Percentiles rank a stretch among this genome's conserved stretches.
Conservation (phyloP, 2,113 vertebrate species). For the Trematocara marginatum region DNA sequence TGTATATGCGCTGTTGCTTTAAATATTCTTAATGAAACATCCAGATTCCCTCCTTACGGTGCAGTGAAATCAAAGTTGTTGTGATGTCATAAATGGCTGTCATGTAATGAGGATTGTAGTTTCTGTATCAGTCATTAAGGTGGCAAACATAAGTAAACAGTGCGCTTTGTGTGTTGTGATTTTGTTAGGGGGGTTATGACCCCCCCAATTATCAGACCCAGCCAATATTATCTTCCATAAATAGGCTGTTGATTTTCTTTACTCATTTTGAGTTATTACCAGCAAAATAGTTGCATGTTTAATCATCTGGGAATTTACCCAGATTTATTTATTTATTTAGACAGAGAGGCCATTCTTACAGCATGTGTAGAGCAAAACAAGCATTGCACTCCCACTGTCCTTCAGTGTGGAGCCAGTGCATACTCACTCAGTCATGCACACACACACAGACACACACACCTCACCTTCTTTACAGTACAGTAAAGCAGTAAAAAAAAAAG, state of each 20-base stretch:
- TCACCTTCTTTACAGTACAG: constrained; percentile 13
- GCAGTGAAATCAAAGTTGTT: neutral
- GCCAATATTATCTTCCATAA: neutral
- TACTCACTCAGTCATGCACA: neutral
- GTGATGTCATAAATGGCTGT: neutral
- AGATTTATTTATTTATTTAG: neutral
- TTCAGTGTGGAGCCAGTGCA: constrained; percentile 9
- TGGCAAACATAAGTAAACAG: neutral
- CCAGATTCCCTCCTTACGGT: neutral
- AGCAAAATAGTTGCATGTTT: neutral
- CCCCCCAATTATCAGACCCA: neutral
- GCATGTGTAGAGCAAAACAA: constrained; percentile 47
- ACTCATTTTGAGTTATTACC: neutral
- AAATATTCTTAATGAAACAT: neutral
- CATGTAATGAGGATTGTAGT: neutral
- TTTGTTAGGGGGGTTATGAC: neutral
- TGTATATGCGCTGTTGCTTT: neutral
- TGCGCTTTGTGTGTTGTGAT: neutral
- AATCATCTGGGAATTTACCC: neutral
- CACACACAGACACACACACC: neutral
- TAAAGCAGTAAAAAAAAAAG: neutral
- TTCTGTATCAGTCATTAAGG: neutral
- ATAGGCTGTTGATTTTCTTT: neutral
- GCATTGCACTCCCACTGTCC: constrained; percentile 23
- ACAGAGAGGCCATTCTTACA: constrained; percentile 15